These are phyloP conservation scores for Agonopterix alstromeriana DNA, from an alignment of 2,888 invertebrate genomes.

Conservation along the genomic window DNA sequence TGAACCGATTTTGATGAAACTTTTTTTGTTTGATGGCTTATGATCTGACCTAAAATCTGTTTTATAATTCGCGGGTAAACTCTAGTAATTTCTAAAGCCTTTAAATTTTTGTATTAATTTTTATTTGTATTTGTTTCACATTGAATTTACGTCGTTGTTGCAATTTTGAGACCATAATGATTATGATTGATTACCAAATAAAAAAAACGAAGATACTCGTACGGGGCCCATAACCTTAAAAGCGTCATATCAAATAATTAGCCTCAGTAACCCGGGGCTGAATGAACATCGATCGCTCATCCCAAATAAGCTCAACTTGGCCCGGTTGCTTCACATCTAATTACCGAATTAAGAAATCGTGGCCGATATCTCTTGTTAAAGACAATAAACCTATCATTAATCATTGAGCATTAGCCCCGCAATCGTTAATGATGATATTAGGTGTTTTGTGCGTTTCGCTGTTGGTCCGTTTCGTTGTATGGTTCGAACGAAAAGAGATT, in stretches of 20 bases:
- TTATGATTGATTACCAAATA: too few relatives aligned
- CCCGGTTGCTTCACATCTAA: constrained; percentile 57
- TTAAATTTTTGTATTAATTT: too few relatives aligned
- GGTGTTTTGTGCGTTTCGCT: constrained; percentile 49
- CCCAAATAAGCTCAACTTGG: constrained; percentile 2
- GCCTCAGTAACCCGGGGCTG: background rate
- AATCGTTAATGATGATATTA: constrained; percentile 69
- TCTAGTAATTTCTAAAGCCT: too few relatives aligned
- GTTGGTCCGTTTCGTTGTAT: constrained; percentile 6
- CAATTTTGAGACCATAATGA: too few relatives aligned
- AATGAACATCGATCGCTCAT: constrained; percentile 2
- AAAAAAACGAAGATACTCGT: too few relatives aligned
- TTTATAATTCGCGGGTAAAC: too few relatives aligned
- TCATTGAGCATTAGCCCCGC: constrained; percentile 62
- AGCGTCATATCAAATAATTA: constrained; percentile 4
- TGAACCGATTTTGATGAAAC: too few relatives aligned
- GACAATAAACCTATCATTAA: constrained; percentile 71
- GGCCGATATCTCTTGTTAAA: constrained; percentile 57
- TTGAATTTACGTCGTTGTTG: too few relatives aligned
- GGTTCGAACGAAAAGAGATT: too few relatives aligned
- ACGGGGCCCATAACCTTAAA: constrained; percentile 2
- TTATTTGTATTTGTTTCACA: too few relatives aligned
- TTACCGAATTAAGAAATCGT: constrained; percentile 72
- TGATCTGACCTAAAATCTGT: too few relatives aligned
- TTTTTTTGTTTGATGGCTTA: too few relatives aligned